phyloP scores from a whole-genome alignment of 2,113 vertebrate species.

The Oryzias woworae region DNA sequence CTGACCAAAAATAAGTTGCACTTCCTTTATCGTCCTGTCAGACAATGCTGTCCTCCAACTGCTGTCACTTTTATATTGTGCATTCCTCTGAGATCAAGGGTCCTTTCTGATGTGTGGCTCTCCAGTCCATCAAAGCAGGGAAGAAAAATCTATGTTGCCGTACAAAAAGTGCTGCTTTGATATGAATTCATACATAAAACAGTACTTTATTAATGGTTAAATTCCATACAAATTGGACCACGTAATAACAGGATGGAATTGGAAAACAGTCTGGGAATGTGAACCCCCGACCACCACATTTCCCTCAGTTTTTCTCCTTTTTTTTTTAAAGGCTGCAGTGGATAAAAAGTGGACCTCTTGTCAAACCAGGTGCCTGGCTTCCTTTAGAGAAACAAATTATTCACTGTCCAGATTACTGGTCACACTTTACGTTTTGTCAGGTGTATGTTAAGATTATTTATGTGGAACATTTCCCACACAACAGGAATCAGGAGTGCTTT shows the following conservation, averaged over 20 bases:
- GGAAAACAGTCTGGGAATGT: constrained; percentile 73
- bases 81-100: constrained; percentile 19
- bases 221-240: constrained; percentile 69
- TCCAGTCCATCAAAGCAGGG: constrained; percentile 1
- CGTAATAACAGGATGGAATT: constrained; percentile 68
- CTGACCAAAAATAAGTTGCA: background rate
- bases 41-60: background rate
- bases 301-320: constrained; percentile 11
- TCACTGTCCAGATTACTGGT: constrained; percentile 15
- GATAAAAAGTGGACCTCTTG: constrained; percentile 54
- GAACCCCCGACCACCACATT: constrained; percentile 1
- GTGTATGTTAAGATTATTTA: too few relatives aligned
- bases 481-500: too few relatives aligned
- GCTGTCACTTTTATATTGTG: constrained; percentile 1
- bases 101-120: constrained; percentile 11
- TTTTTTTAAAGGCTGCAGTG: constrained; percentile 39
- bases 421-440: background rate
- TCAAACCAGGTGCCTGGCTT: constrained; percentile 50
- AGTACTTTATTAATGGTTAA: constrained; percentile 64
- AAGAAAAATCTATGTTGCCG: constrained; percentile 17
- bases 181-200: constrained; percentile 47
- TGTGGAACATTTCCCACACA: too few relatives aligned
- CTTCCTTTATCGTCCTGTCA: constrained; percentile 1
- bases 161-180: constrained; percentile 32
- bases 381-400: constrained; percentile 23